phyloP scores from a whole-genome alignment of 2,113 vertebrate genomes.

The Pimephales promelas region DNA sequence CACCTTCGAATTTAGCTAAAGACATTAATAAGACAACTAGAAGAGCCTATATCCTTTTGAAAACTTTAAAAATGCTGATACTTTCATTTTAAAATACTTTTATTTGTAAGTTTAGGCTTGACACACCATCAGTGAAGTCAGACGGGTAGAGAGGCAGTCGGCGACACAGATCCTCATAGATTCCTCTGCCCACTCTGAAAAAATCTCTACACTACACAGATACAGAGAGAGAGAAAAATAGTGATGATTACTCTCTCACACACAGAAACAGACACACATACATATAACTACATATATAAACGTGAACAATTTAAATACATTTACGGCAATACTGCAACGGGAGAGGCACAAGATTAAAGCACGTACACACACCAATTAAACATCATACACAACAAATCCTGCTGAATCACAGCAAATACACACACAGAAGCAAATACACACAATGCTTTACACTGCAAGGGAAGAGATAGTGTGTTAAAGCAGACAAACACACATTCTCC shows the following conservation, averaged over 20 bases:
- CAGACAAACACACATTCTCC: conserved; percentile 19
- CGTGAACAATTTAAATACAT: conserved; percentile 21
- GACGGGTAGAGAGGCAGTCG: conserved; percentile 89
- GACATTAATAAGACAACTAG: neutral
- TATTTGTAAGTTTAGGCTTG: neutral
- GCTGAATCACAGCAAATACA: conserved; percentile 46
- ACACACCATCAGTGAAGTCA: conserved; percentile 95
- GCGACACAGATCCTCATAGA: conserved; percentile 90
- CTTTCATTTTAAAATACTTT: neutral
- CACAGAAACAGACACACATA: conserved; percentile 16
- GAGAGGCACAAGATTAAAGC: conserved; percentile 39
- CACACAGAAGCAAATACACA: conserved; percentile 39
- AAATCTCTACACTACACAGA: conserved; percentile 78
- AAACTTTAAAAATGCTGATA: neutral
- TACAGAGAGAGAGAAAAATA: conserved; percentile 1
- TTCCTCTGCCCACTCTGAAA: conserved; percentile 87
- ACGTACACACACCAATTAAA: conserved; percentile 16
- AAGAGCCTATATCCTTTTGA: neutral
- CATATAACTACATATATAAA: conserved; percentile 17
- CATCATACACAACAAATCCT: conserved; percentile 36
- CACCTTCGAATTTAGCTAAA: neutral
- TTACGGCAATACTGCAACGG: conserved; percentile 26
- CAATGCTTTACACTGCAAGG: conserved; percentile 45
- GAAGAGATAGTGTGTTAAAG: conserved; percentile 52
- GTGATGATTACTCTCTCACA: conserved; percentile 8